Conservation (phyloP, 1,140 invertebrate species). For the Penaeus vannamei region DNA sequence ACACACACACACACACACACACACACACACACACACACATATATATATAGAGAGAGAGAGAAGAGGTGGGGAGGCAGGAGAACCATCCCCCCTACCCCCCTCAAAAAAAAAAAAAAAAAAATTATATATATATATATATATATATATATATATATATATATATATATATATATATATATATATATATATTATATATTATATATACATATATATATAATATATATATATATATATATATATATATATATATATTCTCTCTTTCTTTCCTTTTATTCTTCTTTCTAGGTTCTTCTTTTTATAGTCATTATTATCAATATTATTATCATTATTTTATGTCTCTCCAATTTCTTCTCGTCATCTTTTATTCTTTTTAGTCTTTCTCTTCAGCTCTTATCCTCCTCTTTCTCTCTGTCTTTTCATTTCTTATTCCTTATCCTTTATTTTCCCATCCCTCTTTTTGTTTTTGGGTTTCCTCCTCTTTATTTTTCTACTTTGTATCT, state of each 20-base stretch:
- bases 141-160: conserved; percentile 43
- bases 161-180: conserved; percentile 34
- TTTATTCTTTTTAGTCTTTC: no score
- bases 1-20: conserved; percentile 19
- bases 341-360: no score
- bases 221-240: conserved; percentile 26
- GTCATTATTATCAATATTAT: no score
- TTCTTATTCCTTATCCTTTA: no score
- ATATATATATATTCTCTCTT: not conserved
- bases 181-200: conserved; percentile 35
- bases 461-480: no score
- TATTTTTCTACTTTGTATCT: no score
- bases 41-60: conserved; percentile 34
- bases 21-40: conserved; percentile 31
- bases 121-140: conserved; percentile 43
- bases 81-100: not conserved
- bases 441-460: no score
- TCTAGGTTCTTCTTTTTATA: no score
- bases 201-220: conserved; percentile 13
- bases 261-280: no score
- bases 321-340: no score
- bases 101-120: not conserved
- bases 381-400: no score
- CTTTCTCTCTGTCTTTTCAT: no score
- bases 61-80: not conserved